A percentile compares a stretch with the other conserved stretches of the same genome.
Conservation (phyloP, 1,140 invertebrate genomes). For the Solenopsis fugax region DNA sequence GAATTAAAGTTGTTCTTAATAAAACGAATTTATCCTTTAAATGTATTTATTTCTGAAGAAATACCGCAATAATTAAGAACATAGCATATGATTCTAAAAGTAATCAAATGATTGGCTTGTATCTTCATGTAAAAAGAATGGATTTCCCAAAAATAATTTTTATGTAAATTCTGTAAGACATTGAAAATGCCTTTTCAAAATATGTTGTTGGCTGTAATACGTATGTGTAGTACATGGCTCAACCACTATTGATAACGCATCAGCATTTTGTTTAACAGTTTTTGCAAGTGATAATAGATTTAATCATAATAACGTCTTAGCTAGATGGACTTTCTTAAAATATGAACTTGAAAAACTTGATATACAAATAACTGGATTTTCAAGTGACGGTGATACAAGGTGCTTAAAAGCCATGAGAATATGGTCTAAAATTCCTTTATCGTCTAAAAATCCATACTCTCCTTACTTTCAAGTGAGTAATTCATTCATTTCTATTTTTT, state of each 20-base stretch:
- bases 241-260: background rate
- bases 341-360: conserved; percentile 23
- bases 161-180: conserved; percentile 6
- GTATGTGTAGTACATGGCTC: conserved; percentile 19
- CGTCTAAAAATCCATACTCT: too few species aligned
- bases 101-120: conserved; percentile 11
- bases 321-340: conserved; percentile 7
- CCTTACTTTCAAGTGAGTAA: too few species aligned
- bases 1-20: conserved; percentile 3
- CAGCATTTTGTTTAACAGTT: conserved; percentile 18
- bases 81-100: conserved; percentile 25
- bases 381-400: too few species aligned
- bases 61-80: conserved; percentile 11
- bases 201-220: conserved; percentile 4
- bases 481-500: too few species aligned
- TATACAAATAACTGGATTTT: too few species aligned
- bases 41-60: conserved; percentile 10
- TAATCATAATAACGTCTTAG: background rate
- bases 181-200: conserved; percentile 16
- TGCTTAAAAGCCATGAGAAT: too few species aligned
- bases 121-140: background rate
- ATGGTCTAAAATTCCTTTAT: too few species aligned
- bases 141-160: conserved; percentile 8
- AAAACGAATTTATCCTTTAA: background rate
- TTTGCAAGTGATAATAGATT: conserved; percentile 12